A percentile compares a stretch with the other conserved stretches of the same genome.
Conservation (phyloP, 92 coral and sea anemone genomes). For the Montipora capitata region DNA sequence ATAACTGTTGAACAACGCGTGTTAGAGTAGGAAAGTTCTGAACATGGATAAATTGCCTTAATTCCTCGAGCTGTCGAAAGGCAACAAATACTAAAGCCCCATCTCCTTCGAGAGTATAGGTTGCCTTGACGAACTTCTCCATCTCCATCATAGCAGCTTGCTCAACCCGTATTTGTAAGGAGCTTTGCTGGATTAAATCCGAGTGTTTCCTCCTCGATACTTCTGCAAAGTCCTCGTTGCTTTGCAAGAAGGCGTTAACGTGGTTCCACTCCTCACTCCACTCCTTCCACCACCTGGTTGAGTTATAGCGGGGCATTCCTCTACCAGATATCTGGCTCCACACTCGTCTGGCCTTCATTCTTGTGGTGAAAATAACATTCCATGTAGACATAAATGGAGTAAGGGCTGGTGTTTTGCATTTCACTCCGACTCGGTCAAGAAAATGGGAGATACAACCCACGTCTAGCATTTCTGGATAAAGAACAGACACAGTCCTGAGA, state of each 20-base stretch:
- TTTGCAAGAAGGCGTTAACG: constrained; percentile 35
- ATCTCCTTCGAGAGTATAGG: constrained; percentile 41
- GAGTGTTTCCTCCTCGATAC: constrained; percentile 21
- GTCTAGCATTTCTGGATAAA: too few relatives aligned
- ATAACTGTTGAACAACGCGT: background rate
- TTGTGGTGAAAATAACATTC: constrained; percentile 50
- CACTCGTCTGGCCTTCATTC: constrained; percentile 38
- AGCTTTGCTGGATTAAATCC: constrained; percentile 19
- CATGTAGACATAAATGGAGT: constrained; percentile 1
- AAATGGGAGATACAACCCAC: background rate
- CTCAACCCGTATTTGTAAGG: background rate
- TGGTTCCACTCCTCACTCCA: constrained; percentile 21
- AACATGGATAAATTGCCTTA: background rate
- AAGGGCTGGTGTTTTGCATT: constrained; percentile 47
- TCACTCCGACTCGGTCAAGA: constrained; percentile 37
- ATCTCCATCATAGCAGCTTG: constrained; percentile 5
- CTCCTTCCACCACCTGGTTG: constrained; percentile 40
- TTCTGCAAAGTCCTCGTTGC: constrained; percentile 32
- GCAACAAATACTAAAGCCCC: constrained; percentile 38
- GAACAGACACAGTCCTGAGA: background rate
- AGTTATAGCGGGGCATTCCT: constrained; percentile 46
- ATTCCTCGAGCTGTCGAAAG: background rate
- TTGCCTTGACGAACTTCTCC: too few relatives aligned
- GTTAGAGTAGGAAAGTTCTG: background rate
- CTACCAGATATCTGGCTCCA: constrained; percentile 54